These are phyloP conservation scores for Muricea muricata DNA, from an alignment of 92 coral and sea anemone genomes.

Conservation along the genomic window DNA sequence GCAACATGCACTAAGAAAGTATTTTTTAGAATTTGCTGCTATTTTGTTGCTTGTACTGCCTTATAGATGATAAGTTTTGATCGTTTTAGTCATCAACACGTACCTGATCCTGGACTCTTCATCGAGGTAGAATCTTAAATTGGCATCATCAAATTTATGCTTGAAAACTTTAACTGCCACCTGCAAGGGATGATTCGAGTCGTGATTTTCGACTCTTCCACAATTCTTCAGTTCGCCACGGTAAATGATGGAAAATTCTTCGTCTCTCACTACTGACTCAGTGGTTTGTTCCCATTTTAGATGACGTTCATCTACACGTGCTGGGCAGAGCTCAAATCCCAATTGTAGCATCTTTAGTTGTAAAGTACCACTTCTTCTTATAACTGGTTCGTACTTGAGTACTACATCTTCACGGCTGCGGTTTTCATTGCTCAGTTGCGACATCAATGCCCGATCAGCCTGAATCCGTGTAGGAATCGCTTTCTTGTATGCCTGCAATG, in stretches of 20 bases:
- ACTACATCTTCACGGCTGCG: slow-evolving; percentile 9
- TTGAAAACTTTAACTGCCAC: slow-evolving; percentile 60
- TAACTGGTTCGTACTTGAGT: slow-evolving; percentile 31
- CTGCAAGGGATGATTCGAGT: neutral
- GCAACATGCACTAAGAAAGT: too few relatives aligned
- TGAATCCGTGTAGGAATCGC: slow-evolving; percentile 53
- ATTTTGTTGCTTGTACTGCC: too few relatives aligned
- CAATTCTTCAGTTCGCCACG: slow-evolving; percentile 36
- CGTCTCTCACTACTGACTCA: slow-evolving; percentile 40
- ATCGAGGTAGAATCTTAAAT: neutral
- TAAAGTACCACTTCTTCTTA: neutral
- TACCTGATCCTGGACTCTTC: neutral
- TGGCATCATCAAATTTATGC: neutral
- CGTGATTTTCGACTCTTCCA: neutral
- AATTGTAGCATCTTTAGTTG: slow-evolving; percentile 29
- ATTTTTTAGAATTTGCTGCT: too few relatives aligned
- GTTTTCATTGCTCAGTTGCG: slow-evolving; percentile 20
- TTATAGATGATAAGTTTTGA: too few relatives aligned
- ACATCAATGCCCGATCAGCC: slow-evolving; percentile 36
- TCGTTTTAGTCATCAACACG: too few relatives aligned
- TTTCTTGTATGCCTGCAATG: slow-evolving; percentile 25
- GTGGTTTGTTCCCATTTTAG: slow-evolving; percentile 52
- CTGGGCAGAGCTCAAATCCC: slow-evolving; percentile 29
- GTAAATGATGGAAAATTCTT: slow-evolving; percentile 60
- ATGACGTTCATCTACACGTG: slow-evolving; percentile 13